Percentiles rank a stretch among this genome's conserved stretches.
phyloP scores from a whole-genome alignment of 2,113 vertebrate species.

The Serinus canaria region DNA sequence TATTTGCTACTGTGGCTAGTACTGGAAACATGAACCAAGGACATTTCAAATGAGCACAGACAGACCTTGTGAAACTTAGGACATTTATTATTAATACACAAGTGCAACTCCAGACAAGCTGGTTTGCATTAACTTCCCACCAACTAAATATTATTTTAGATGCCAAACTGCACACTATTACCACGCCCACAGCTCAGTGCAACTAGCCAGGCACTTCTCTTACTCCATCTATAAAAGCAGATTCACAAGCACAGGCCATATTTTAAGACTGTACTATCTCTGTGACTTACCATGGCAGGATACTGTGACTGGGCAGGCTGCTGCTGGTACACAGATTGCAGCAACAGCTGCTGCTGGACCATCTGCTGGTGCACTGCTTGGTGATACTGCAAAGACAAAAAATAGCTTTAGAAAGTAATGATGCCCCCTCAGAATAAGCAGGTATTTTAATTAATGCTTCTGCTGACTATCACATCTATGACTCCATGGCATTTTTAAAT shows the following conservation, averaged over 20 bases:
- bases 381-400: conserved; percentile 77
- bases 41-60: neutral
- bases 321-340: conserved; percentile 85
- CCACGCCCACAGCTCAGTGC: neutral
- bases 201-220: neutral
- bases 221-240: neutral
- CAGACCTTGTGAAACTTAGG: neutral
- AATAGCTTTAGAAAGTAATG: neutral
- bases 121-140: neutral
- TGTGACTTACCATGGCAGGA: conserved; percentile 82
- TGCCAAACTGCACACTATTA: neutral
- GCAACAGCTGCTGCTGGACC: conserved; percentile 86
- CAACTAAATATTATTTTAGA: neutral
- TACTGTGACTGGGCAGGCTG: conserved; percentile 73
- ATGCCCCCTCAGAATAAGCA: neutral
- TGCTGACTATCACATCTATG: neutral
- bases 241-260: accelerated
- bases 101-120: neutral
- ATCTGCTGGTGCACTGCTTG: conserved; percentile 87
- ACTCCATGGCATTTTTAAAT: neutral
- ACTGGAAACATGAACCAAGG: neutral
- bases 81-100: neutral
- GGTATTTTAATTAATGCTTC: neutral
- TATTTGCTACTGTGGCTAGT: neutral
- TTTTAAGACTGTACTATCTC: neutral